Base-by-base conservation (phyloP, 53 echinoderm and acorn worm genomes). In the Antedon mediterranea region DNA sequence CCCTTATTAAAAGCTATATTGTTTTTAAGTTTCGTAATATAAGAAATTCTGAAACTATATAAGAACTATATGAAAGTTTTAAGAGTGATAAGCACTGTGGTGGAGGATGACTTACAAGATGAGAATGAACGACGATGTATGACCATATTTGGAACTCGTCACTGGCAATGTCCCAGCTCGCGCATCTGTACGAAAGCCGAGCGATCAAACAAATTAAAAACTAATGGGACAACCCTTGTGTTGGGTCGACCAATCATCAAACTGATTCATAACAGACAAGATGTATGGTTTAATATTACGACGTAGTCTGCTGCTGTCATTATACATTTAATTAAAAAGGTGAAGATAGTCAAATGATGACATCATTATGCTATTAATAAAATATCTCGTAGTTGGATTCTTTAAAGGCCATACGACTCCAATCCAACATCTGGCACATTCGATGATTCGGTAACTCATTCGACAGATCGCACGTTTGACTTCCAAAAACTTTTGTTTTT, bases 261-360 rank as follows among this genome's bases (percentile, higher is more conserved):
- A 57, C 57, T 15, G 57, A 57, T 57, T 57, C 57, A 57, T 57
- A 57, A 57, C 57, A 2, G 23, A 57, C 20, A 26, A 57, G 7
- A 57, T 57, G 57, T 57, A 57, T 57, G 57, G 57, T 57, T 57
- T 57, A 57, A 57, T 57, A 57, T 57, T 57, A 57, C 57, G 57
- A 18, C n/a, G n/a, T n/a, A n/a, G n/a, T n/a, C n/a, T n/a, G n/a
- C n/a, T n/a, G n/a, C 57, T 57, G 57, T 23, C 57, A 18, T 6
- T 57, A 57, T 57, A 26, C 57, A 57, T 57, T 6, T 57, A 57
- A 57, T 57, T 57, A 57, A 57, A 57, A 57, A 57, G 57, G 57
- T 57, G 57, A 57, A 57, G 57, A 57, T 57, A 57, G 57, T 57
- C 14, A 57, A 57, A 23, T 57, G 57, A 23, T 57, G 57, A 57